Conservation (phyloP, 2,113 vertebrate genomes). For the Prionailurus bengalensis region DNA sequence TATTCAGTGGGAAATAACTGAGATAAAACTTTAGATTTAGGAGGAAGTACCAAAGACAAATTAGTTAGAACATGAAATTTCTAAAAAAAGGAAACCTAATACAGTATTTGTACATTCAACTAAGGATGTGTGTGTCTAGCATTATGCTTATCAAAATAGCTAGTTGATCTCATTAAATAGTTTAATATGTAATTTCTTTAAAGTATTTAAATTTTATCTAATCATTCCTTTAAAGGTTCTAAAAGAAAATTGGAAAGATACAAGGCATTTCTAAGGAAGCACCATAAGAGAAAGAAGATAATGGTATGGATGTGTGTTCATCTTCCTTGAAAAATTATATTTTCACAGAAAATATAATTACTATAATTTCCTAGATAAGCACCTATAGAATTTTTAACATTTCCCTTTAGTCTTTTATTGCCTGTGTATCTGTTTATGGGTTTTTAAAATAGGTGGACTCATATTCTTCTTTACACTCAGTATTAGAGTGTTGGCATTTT, state of each 20-base stretch:
- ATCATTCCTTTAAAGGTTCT: conserved; percentile 67
- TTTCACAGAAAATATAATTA: conserved; percentile 56
- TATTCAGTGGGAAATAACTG: background rate
- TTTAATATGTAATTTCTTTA: conserved; percentile 54
- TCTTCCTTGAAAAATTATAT: conserved; percentile 55
- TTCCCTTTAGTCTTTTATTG: background rate
- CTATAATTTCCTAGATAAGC: background rate
- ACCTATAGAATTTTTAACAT: background rate
- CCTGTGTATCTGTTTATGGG: background rate
- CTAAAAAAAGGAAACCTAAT: conserved; percentile 29
- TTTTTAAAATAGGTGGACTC: conserved; percentile 9
- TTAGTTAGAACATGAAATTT: conserved; percentile 19
- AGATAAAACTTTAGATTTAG: conserved; percentile 5
- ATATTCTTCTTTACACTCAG: background rate
- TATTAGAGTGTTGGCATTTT: conserved; percentile 2
- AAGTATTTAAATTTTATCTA: background rate
- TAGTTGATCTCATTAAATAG: background rate
- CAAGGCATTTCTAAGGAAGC: conserved; percentile 27
- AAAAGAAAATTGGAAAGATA: conserved; percentile 9
- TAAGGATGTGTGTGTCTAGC: background rate
- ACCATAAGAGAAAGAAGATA: conserved; percentile 40
- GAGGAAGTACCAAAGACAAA: background rate
- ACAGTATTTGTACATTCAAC: background rate
- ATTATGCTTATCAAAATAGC: conserved; percentile 42
- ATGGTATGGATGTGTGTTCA: conserved; percentile 62